Evolutionary conservation across 2,888 invertebrate genomes (phyloP), one percentile per base, ranked within the genome.

Genomic region (Noctua pronuba): DNA sequence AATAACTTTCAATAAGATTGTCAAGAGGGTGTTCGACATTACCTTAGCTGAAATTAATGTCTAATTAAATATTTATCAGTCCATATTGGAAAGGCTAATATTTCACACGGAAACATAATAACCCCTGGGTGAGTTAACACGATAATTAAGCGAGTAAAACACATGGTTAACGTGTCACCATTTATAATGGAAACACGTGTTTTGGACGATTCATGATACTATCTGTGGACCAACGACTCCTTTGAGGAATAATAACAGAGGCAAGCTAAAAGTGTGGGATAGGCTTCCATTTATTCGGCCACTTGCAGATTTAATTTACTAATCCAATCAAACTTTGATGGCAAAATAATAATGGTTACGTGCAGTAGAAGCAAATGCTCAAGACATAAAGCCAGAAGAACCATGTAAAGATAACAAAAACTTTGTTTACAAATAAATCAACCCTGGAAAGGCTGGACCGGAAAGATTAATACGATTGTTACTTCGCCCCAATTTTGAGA

Each of bases 131-230:
- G 82, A 79, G 64, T 83, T 85, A 80, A 81, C 65, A 73, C 73
- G 84, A 86, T 83, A 82, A 86, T 87, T 87, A 86, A 77, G 78
- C 80, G 82, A 89, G 87, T 87, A 84, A 81, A 74, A 89, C 87
- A 89, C 83, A 86, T 88, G 88, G 88, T 84, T 76, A 73, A 73
- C 78, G 62, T 83, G 88, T 84, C 88, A 87, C 64, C 87, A 81
- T 73, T 71, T 67, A 78, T 82, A 77, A 81, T 81, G 82, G 46
- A 85, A 85, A 89, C 89, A 89, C 82, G 85, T 89, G 89, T 89
- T 87, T 84, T 60, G 79, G 82, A 80, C 82, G 72, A 86, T 83
- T 82, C 77, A 82, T 83, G 79, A 68, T 65, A 81, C 88, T 85
- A 85, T 88, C 78, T 79, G 62, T 83, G 75, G n/a, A 66, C 62